Percentiles rank a stretch among this genome's conserved stretches.
Conservation (phyloP, 2,888 invertebrate genomes). For the Pteria penguin region DNA sequence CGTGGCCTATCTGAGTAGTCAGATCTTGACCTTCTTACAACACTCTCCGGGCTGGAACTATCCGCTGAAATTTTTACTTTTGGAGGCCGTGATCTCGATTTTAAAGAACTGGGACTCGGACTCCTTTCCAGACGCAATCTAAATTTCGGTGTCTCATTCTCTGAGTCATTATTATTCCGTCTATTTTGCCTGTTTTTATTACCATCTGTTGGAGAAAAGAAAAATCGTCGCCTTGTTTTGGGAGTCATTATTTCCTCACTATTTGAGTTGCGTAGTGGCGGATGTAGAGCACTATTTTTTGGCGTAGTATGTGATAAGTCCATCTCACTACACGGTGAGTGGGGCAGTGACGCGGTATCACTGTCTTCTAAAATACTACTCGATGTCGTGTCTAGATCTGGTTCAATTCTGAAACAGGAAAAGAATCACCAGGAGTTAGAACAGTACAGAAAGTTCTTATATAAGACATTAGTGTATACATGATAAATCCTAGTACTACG, state of each 20-base stretch:
- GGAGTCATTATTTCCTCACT: slow-evolving; percentile 65
- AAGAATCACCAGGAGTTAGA: no score
- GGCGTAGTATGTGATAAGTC: slow-evolving; percentile 47
- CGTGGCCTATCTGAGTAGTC: slow-evolving; percentile 62
- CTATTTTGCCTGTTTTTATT: slow-evolving; percentile 37
- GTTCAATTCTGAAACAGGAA: slow-evolving; percentile 67
- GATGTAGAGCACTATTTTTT: slow-evolving; percentile 40
- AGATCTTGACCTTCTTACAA: slow-evolving; percentile 52
- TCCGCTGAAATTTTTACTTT: slow-evolving; percentile 59
- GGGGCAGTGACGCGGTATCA: slow-evolving; percentile 68
- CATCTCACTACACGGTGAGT: slow-evolving; percentile 69
- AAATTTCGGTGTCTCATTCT: slow-evolving; percentile 53
- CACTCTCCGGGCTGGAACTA: slow-evolving; percentile 59
- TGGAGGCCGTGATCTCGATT: slow-evolving; percentile 49
- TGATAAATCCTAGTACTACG: no score
- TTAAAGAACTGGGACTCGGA: slow-evolving; percentile 55
- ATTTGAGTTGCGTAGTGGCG: slow-evolving; percentile 58
- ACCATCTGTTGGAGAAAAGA: slow-evolving; percentile 48
- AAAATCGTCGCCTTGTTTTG: slow-evolving; percentile 54
- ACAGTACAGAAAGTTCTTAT: no score
- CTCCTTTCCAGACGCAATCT: slow-evolving; percentile 56
- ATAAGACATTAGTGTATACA: no score
- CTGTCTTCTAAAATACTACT: slow-evolving; percentile 74
- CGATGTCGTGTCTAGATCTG: slow-evolving; percentile 73
- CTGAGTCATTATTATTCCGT: slow-evolving; percentile 42